Evolutionary conservation across 2,113 vertebrate genomes (phyloP).

Genomic region (Gulo gulo): DNA sequence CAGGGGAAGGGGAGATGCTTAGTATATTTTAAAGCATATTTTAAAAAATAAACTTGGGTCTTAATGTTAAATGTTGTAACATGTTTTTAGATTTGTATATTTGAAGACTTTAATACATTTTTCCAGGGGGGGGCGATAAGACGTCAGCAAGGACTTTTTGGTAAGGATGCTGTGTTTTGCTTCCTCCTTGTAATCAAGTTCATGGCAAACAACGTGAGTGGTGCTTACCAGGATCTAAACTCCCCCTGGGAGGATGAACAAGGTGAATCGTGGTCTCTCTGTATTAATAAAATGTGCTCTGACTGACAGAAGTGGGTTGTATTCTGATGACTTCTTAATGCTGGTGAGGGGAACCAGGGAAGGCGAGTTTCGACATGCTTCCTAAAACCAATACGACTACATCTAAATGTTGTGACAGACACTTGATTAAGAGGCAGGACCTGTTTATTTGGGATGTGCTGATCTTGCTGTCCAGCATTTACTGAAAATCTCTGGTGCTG

Average conservation of each 20-base stretch:
- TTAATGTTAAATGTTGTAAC: not conserved
- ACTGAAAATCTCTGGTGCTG: not conserved
- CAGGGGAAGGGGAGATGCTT: not conserved
- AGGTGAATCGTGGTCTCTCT: not conserved
- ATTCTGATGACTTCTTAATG: not conserved
- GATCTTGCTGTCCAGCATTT: not conserved
- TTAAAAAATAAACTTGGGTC: not conserved
- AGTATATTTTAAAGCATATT: not conserved
- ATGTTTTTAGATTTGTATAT: conserved; percentile 60
- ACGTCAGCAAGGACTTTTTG: not conserved
- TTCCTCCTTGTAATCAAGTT: not conserved
- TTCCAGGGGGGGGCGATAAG: not conserved
- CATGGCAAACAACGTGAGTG: not conserved
- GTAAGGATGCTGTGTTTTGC: not conserved
- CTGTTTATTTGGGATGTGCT: not conserved
- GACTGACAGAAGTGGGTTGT: not conserved
- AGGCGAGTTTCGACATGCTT: not conserved
- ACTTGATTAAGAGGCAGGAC: not conserved
- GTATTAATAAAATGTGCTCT: conserved; percentile 35
- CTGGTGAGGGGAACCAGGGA: not conserved
- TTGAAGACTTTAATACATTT: conserved; percentile 34
- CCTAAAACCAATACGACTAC: not conserved
- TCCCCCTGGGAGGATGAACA: not conserved
- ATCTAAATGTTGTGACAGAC: accelerated
- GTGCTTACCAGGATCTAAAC: not conserved